Percentiles rank a stretch among this genome's conserved stretches.
phyloP scores from a whole-genome alignment of 2,888 invertebrate genomes.

The Hedya salicella region DNA sequence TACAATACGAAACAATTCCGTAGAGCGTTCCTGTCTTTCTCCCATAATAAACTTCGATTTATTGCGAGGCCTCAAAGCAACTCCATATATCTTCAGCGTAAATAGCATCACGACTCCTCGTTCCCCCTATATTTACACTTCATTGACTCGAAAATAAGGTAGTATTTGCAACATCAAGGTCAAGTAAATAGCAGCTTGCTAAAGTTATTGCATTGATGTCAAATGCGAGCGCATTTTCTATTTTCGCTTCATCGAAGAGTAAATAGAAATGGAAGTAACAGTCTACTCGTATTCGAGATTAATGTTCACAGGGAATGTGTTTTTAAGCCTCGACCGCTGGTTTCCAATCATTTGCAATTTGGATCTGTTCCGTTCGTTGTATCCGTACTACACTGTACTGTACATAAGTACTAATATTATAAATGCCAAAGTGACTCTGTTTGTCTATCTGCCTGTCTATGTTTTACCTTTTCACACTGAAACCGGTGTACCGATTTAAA shows the following conservation, averaged over 20 bases:
- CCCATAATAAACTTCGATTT: constrained; percentile 40
- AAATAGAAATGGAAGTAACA: constrained; percentile 18
- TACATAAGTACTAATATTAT: no score
- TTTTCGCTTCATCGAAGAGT: constrained; percentile 9
- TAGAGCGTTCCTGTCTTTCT: constrained; percentile 23
- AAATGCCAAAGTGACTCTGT: no score
- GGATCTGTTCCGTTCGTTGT: no score
- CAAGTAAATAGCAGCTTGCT: neutral
- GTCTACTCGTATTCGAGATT: no score
- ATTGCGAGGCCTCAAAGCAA: constrained; percentile 30
- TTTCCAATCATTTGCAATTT: no score
- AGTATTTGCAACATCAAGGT: neutral
- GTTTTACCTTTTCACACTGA: no score
- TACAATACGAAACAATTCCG: constrained; percentile 6
- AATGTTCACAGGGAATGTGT: no score
- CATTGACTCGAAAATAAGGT: neutral
- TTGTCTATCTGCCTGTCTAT: no score
- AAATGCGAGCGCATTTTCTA: constrained; percentile 33
- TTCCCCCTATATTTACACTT: neutral
- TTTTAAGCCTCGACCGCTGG: no score
- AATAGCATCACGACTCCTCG: neutral
- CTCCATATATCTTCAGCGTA: neutral
- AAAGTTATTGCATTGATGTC: neutral
- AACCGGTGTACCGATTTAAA: no score
- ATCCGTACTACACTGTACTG: no score